phyloP scores from a whole-genome alignment of 2,797 vertebrate genomes.

The Podarcis siculus region DNA sequence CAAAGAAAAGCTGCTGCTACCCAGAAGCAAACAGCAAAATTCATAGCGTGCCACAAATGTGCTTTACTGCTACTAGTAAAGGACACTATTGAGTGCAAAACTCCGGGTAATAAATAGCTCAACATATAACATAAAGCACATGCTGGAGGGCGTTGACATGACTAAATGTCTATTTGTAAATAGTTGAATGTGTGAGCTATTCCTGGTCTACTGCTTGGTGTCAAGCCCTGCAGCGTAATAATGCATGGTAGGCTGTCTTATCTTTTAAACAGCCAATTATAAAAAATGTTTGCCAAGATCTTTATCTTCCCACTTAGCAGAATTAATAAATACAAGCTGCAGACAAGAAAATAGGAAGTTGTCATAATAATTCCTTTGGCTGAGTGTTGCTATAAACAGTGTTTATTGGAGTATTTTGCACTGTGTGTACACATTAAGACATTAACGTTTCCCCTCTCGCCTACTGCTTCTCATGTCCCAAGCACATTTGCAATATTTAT shows the following conservation, averaged over 20 bases:
- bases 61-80: neutral
- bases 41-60: neutral
- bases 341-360: conserved; percentile 7
- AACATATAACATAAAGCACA: neutral
- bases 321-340: conserved; percentile 2
- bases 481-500: neutral
- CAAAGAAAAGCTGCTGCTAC: conserved; percentile 5
- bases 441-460: too few relatives aligned
- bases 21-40: neutral
- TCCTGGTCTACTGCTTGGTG: neutral
- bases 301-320: neutral
- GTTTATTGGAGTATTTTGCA: neutral
- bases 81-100: neutral
- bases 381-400: neutral
- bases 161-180: neutral
- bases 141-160: neutral
- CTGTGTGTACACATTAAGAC: neutral
- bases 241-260: neutral
- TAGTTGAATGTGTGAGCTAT: neutral
- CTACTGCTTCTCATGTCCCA: neutral
- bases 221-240: neutral
- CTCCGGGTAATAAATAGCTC: neutral
- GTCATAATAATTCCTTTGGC: neutral
- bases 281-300: conserved; percentile 27
- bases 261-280: conserved; percentile 3